phyloP scores from a whole-genome alignment of 2,113 vertebrate species.

The Nothobranchius kuhntae region DNA sequence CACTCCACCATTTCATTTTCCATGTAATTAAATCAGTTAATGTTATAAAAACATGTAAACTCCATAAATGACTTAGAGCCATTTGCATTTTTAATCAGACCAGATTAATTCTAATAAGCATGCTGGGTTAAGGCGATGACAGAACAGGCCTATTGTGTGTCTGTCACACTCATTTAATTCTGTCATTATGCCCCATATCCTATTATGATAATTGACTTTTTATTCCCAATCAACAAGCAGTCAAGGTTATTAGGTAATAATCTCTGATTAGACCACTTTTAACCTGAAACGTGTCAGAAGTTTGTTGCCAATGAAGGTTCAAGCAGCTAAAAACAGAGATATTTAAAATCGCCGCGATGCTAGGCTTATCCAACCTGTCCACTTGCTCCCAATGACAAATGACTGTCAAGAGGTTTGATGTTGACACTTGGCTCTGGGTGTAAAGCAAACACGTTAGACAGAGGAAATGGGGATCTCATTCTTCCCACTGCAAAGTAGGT shows the following conservation, averaged over 20 bases:
- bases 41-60: constrained; percentile 80
- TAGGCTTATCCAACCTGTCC: constrained; percentile 28
- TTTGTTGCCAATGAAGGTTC: constrained; percentile 41
- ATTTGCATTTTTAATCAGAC: constrained; percentile 83
- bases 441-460: constrained; percentile 67
- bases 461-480: constrained; percentile 63
- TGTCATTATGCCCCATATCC: constrained; percentile 75
- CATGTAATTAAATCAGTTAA: constrained; percentile 82
- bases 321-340: not conserved
- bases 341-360: constrained; percentile 6
- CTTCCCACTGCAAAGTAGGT: constrained; percentile 56
- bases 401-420: constrained; percentile 58
- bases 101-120: constrained; percentile 78
- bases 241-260: constrained; percentile 74
- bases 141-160: constrained; percentile 70
- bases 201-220: constrained; percentile 78
- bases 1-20: constrained; percentile 75
- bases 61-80: constrained; percentile 72
- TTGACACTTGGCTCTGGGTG: constrained; percentile 61
- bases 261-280: constrained; percentile 68
- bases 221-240: constrained; percentile 76
- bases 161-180: constrained; percentile 78
- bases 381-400: constrained; percentile 56
- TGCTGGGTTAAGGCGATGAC: constrained; percentile 73
- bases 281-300: constrained; percentile 57